phyloP scores from a whole-genome alignment of 2,113 vertebrate species.

The Machaerirhynchus nigripectus region DNA sequence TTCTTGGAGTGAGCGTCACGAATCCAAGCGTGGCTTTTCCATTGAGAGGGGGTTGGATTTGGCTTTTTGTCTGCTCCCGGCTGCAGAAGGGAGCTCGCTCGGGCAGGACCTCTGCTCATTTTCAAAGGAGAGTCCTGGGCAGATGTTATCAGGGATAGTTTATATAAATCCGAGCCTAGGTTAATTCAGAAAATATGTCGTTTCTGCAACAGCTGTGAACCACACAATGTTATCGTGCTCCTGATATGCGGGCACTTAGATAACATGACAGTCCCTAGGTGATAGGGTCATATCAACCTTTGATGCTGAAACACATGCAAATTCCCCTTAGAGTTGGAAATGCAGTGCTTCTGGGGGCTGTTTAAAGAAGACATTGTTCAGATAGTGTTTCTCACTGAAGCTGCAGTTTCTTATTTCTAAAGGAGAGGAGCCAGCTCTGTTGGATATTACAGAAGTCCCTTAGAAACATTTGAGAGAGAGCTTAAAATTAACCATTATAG shows the following conservation, averaged over 20 bases:
- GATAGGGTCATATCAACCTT: constrained; percentile 26
- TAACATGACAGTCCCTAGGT: constrained; percentile 45
- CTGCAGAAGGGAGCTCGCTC: neutral
- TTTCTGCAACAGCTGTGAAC: constrained; percentile 20
- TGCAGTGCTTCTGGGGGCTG: neutral
- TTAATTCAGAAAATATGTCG: constrained; percentile 52
- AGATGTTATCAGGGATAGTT: constrained; percentile 47
- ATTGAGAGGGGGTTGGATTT: neutral
- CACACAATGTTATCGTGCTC: constrained; percentile 51
- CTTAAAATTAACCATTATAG: constrained; percentile 31
- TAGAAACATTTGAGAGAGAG: neutral
- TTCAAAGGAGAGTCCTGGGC: constrained; percentile 17
- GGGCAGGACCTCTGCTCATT: neutral
- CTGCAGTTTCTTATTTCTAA: constrained; percentile 20
- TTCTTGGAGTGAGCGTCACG: neutral
- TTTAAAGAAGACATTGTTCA: constrained; percentile 41
- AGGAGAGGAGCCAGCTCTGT: constrained; percentile 11
- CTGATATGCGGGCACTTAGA: constrained; percentile 40
- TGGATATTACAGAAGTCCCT: constrained; percentile 6
- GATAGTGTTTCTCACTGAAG: neutral
- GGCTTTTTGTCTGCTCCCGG: neutral
- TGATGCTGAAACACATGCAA: constrained; percentile 51
- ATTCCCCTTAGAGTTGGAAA: constrained; percentile 50
- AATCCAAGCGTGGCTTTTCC: neutral
- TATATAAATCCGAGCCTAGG: constrained; percentile 17